phyloP scores from a whole-genome alignment of 2,113 vertebrate species.

The Apodemus sylvaticus region DNA sequence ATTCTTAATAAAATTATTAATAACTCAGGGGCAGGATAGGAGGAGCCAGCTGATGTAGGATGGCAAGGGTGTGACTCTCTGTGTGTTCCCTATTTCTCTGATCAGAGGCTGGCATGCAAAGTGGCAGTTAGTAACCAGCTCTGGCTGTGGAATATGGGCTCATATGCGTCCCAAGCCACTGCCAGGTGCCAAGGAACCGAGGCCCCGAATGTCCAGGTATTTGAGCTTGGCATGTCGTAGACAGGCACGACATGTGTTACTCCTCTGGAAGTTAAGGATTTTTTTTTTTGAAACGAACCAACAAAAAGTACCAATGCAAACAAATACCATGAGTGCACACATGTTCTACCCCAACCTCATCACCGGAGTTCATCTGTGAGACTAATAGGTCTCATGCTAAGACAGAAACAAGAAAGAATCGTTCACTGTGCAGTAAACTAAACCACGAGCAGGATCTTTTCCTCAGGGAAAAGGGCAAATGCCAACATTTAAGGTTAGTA shows the following conservation, averaged over 20 bases:
- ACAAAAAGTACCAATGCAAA: background rate
- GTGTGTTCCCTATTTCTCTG: slow-evolving; percentile 68
- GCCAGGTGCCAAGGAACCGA: background rate
- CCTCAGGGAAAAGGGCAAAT: background rate
- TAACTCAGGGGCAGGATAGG: slow-evolving; percentile 76
- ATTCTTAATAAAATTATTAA: slow-evolving; percentile 82
- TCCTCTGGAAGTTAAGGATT: background rate
- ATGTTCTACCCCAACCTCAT: background rate
- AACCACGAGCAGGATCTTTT: background rate
- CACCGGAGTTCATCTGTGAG: background rate
- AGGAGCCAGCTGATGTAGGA: slow-evolving; percentile 61
- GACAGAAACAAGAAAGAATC: background rate
- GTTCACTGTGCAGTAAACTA: no score
- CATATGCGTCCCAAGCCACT: background rate
- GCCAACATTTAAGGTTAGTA: background rate
- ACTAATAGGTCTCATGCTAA: background rate
- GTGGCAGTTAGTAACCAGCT: background rate
- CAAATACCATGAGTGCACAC: background rate
- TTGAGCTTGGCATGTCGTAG: background rate
- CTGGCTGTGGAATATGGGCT: background rate
- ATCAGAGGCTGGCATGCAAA: background rate
- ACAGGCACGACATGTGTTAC: fast-evolving
- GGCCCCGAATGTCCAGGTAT: background rate
- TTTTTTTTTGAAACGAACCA: background rate
- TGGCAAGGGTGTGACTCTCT: slow-evolving; percentile 49